These are phyloP conservation scores for Drosophila fulvimacula DNA, from an alignment of 2,888 invertebrate species.

Conservation along the genomic window DNA sequence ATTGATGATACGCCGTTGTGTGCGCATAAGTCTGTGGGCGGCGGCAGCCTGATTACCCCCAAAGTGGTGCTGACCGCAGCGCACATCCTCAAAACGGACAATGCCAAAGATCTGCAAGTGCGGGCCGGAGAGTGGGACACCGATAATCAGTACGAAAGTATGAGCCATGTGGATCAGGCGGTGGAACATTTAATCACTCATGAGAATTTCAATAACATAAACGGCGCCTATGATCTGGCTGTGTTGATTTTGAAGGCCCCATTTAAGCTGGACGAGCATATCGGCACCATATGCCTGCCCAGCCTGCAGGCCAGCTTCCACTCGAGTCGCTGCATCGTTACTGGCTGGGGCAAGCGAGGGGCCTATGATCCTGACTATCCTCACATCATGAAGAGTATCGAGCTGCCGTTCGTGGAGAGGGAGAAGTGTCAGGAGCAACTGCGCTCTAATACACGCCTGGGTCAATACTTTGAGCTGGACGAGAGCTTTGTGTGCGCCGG, in stretches of 20 bases:
- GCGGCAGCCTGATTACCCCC: constrained; percentile 78
- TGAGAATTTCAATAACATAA: constrained; percentile 72
- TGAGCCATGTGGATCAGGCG: constrained; percentile 88
- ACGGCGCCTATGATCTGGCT: constrained; percentile 90
- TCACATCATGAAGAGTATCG: constrained; percentile 88
- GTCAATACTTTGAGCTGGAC: constrained; percentile 88
- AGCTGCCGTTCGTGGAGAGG: constrained; percentile 88
- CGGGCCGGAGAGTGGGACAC: constrained; percentile 88
- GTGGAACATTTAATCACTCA: constrained; percentile 87
- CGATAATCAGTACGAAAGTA: constrained; percentile 63
- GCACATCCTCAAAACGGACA: constrained; percentile 87
- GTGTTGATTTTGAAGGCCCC: constrained; percentile 88
- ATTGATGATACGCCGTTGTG: background rate
- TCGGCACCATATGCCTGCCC: constrained; percentile 89
- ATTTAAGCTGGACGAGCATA: constrained; percentile 87
- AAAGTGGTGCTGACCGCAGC: constrained; percentile 91
- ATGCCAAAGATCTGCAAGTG: constrained; percentile 84
- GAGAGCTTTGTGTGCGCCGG: constrained; percentile 91
- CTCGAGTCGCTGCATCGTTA: constrained; percentile 66
- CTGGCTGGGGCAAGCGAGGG: constrained; percentile 80
- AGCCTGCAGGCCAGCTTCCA: constrained; percentile 82
- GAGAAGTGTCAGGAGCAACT: constrained; percentile 85
- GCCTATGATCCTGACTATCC: constrained; percentile 84
- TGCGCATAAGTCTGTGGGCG: constrained; percentile 40
- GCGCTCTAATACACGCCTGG: constrained; percentile 87